A percentile compares a stretch with the other conserved stretches of the same genome.
Evolutionary conservation across 1,140 invertebrate species (phyloP).

Genomic region (Pogonomyrmex barbatus): DNA sequence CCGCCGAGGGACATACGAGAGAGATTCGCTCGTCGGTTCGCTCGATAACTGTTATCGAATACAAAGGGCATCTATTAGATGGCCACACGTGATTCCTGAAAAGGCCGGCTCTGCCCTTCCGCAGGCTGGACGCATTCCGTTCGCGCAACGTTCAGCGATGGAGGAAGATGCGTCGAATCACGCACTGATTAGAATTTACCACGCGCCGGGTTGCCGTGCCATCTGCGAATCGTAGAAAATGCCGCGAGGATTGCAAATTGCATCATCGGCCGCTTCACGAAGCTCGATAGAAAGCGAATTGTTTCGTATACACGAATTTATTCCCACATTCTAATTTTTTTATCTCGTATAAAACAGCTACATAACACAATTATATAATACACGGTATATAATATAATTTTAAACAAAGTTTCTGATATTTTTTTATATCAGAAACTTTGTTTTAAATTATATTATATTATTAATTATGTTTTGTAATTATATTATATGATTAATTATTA

Average conservation of each 20-base stretch:
- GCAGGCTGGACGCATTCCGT: not conserved
- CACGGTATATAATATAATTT: not conserved
- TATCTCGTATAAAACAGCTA: not conserved
- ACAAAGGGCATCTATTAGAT: slow-evolving; percentile 19
- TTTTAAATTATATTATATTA: too few species aligned
- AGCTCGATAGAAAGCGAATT: slow-evolving; percentile 9
- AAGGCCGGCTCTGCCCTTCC: not conserved
- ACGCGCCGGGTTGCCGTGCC: not conserved
- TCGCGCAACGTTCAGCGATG: not conserved
- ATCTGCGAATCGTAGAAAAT: not conserved
- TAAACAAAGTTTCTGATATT: not conserved
- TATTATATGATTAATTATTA: not conserved
- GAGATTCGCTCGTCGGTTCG: not conserved
- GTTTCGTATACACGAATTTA: not conserved
- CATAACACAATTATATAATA: too few species aligned
- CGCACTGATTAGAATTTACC: not conserved
- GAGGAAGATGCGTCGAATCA: not conserved
- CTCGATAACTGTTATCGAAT: slow-evolving; percentile 42
- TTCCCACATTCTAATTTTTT: not conserved
- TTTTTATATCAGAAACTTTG: too few species aligned
- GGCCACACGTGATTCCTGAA: not conserved
- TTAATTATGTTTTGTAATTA: too few species aligned
- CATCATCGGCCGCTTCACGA: not conserved
- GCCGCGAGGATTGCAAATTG: slow-evolving; percentile 1
- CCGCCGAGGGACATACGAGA: slow-evolving; percentile 27